Evolutionary conservation across 1,140 invertebrate genomes (phyloP).

Genomic region (Sitobion miscanthi): DNA sequence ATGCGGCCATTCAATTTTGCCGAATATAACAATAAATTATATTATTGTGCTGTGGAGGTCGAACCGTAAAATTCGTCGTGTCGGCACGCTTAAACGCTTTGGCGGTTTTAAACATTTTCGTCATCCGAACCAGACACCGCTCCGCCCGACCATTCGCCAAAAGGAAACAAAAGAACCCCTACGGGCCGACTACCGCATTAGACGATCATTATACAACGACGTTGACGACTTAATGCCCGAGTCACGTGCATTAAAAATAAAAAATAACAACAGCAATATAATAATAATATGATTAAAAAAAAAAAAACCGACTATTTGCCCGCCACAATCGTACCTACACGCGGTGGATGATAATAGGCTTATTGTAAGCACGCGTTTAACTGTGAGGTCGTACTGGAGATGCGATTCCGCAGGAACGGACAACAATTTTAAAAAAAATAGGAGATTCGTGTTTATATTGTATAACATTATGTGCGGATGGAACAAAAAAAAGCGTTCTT

Average conservation of each 20-base stretch:
- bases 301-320: not conserved
- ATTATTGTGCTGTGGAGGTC: not conserved
- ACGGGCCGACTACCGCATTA: not conserved
- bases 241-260: conserved; percentile 21
- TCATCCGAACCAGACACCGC: too few relatives aligned
- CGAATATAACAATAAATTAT: not conserved
- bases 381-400: not conserved
- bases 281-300: not conserved
- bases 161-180: conserved; percentile 18
- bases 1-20: not conserved
- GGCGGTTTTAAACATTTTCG: not conserved
- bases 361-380: not conserved
- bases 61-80: not conserved
- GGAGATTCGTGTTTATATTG: not conserved
- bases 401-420: not conserved
- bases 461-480: not conserved
- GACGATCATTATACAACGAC: not conserved
- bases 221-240: conserved; percentile 40
- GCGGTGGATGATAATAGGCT: not conserved
- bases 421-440: not conserved
- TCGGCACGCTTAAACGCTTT: not conserved
- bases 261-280: not conserved
- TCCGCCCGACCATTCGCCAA: not conserved
- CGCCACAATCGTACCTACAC: not conserved
- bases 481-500: not conserved